Conservation (phyloP, 2,888 invertebrate species). For the Tiliacea citrago region DNA sequence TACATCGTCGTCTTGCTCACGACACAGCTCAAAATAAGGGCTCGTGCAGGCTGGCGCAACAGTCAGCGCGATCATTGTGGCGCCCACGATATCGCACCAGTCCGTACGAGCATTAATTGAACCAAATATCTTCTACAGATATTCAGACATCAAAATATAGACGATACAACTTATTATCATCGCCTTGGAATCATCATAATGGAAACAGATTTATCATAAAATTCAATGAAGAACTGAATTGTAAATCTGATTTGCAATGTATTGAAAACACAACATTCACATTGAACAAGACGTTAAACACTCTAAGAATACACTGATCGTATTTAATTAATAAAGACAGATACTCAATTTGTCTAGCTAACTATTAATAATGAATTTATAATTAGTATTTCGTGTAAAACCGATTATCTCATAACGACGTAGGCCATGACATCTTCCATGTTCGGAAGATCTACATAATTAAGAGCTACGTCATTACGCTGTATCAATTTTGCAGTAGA, state of each 20-base stretch:
- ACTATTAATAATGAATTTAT: slow-evolving; percentile 47
- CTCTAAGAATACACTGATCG: slow-evolving; percentile 15
- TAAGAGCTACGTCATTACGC: slow-evolving; percentile 28
- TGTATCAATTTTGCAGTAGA: neutral
- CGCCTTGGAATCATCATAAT: slow-evolving; percentile 13
- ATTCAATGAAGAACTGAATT: slow-evolving; percentile 2
- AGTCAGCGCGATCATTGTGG: no score
- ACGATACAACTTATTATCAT: slow-evolving; percentile 15
- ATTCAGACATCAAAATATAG: slow-evolving; percentile 7
- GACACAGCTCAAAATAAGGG: no score
- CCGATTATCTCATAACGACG: slow-evolving; percentile 44
- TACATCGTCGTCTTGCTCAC: no score
- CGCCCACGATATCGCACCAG: no score
- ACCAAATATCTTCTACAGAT: slow-evolving; percentile 1
- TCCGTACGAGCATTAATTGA: no score
- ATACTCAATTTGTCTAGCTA: slow-evolving; percentile 41
- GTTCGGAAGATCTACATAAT: slow-evolving; percentile 35
- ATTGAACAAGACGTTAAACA: slow-evolving; percentile 18
- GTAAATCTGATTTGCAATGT: slow-evolving; percentile 5
- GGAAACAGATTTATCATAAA: slow-evolving; percentile 13
- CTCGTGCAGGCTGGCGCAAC: no score
- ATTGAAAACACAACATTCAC: slow-evolving; percentile 7
- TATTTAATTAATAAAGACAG: slow-evolving; percentile 39
- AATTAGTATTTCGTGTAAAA: slow-evolving; percentile 49
- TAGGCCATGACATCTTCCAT: slow-evolving; percentile 27